These are phyloP conservation scores for Plemyria rubiginata DNA, from an alignment of 2,888 invertebrate species.

Conservation along the genomic window DNA sequence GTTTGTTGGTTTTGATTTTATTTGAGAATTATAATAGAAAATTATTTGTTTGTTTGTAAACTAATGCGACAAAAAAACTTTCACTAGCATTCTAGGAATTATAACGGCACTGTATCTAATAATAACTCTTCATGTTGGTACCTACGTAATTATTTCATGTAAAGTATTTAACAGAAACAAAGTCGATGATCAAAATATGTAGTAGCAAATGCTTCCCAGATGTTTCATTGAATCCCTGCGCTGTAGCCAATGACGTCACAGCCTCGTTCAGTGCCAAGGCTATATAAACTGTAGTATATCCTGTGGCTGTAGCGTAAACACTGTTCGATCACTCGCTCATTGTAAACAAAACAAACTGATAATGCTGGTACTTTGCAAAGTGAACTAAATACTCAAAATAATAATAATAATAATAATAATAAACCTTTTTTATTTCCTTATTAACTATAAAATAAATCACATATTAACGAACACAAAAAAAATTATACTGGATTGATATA, in stretches of 20 bases:
- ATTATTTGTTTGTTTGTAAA: too few species aligned
- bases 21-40: not conserved
- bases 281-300: conserved; percentile 30
- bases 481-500: too few species aligned
- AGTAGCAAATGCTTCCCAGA: conserved; percentile 23
- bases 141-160: conserved; percentile 11
- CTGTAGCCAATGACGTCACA: conserved; percentile 64
- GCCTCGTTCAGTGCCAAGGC: conserved; percentile 71
- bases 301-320: conserved; percentile 56
- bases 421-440: too few species aligned
- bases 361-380: conserved; percentile 36
- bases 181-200: conserved; percentile 23
- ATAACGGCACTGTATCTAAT: not conserved
- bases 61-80: not conserved
- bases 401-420: too few species aligned
- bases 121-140: not conserved
- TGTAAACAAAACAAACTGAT: conserved; percentile 62
- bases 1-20: too few species aligned
- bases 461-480: too few species aligned
- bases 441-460: too few species aligned
- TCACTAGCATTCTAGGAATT: not conserved
- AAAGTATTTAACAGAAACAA: conserved; percentile 18
- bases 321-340: conserved; percentile 57
- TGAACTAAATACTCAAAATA: conserved; percentile 26
- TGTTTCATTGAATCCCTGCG: conserved; percentile 20